Base-by-base conservation (phyloP, 2,888 invertebrate species). In the Brachypterus glaber region DNA sequence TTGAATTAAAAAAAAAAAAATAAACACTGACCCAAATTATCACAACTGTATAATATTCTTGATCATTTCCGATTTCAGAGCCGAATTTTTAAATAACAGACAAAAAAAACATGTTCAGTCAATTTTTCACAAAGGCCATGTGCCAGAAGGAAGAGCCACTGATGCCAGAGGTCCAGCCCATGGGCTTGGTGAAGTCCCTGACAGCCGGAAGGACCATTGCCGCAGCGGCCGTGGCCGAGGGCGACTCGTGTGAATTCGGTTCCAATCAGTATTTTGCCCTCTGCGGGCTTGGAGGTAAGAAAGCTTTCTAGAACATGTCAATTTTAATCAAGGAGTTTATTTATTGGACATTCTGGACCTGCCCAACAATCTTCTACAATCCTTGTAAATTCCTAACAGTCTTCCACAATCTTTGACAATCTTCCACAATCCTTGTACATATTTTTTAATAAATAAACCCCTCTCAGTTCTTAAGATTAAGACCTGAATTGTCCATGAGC, bases 181-280 rank as follows among this genome's bases (percentile, higher is more conserved):
- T 43, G 37, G 58, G 59, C 13, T 50, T 63, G 7, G 59, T 63
- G 9, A 54, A 60, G 43, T 62, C 63, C 3, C 48, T 64, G 13
- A 60, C 60, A 8, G 55, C 62, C 30, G 60, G 62, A 21, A 52
- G 66, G 40, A 55, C 56, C 24, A 66, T 66, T 25, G 64, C 65
- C 2, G 51, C 49, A 8, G 50, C 53, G n/a, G 48, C 51, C 4
- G 36, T 55, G 8, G 50, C 44, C 9, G 52, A 52, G 41, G 60
- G 60, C 24, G 56, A 60, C 47, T 60, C 60, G 39, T 89, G 89
- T 64, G 92, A 89, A 66, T 95, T 91, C 69, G 97, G 89, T 33
- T 91, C 92, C 0, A 65, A 72, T 44, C 83, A 92, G 55, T 97
- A 90, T 67, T 98, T 89, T 69, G 77, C 82, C 29, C 74, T 93